Conservation (phyloP, 2,113 vertebrate species). For the Psilopsiagon aurifrons region DNA sequence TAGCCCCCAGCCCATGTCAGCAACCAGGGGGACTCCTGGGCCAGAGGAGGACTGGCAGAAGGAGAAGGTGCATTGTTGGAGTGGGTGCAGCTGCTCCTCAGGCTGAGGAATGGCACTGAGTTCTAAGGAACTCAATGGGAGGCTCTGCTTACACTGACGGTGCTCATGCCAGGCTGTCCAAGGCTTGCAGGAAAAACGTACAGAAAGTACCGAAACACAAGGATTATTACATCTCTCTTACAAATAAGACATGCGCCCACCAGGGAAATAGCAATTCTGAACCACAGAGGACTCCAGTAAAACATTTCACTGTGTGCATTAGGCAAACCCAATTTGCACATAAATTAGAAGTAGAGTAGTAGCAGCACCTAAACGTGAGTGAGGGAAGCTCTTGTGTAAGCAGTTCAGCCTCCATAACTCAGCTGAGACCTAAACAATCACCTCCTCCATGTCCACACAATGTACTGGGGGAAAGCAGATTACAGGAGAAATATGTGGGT, state of each 20-base stretch:
- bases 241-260: background rate
- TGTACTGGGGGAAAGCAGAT: rapidly evolving
- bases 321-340: conserved; percentile 57
- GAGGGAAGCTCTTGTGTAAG: conserved; percentile 42
- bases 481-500: rapidly evolving
- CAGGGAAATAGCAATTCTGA: background rate
- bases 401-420: conserved; percentile 35
- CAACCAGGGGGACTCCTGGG: background rate
- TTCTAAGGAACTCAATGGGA: background rate
- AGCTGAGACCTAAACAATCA: conserved; percentile 28
- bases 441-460: background rate
- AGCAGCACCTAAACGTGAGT: background rate
- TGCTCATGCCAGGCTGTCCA: background rate
- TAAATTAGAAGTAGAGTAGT: conserved; percentile 50
- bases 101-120: background rate
- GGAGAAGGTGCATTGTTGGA: rapidly evolving
- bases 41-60: no score
- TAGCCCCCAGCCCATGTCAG: background rate
- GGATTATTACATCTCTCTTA: background rate
- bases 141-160: background rate
- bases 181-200: background rate
- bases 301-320: conserved; percentile 9
- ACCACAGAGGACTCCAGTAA: background rate
- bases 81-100: background rate
- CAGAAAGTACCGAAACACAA: background rate